Evolutionary conservation across 2,888 invertebrate genomes (phyloP), one percentile per base, ranked within the genome.

Genomic region (Phaonia tiefii): DNA sequence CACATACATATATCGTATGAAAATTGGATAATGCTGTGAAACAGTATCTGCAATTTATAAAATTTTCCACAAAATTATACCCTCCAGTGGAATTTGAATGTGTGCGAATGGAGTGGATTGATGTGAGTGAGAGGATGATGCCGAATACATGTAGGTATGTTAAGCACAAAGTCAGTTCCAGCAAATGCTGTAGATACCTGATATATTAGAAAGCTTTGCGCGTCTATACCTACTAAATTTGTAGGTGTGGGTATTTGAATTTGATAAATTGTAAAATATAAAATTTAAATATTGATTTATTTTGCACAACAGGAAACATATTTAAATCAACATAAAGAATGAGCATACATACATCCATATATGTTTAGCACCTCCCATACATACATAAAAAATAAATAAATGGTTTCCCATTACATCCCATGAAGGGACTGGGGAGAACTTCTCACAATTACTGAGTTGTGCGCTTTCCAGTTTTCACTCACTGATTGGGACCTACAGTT

Each of bases 251-350:
- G 8, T 31, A 31, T 31, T 54, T 54, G 31, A 31, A 31, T 31
- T 54, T 54, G 54, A 54, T 54, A 54, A 54, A 54, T 31, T 54
- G 25, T 54, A 60, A 10, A 39, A 63, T 63, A 63, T 63, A 44
- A 63, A 44, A 63, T 63, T 63, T 44, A 22, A 63, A 63, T 63
- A 63, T 63, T 63, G 63, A 63, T 63, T 63, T 63, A 44, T 63
- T 63, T 63, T 63, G 5, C 5, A 10, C 22, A 31, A 22, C 10
- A 20, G 49, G 54, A 54, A 54, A 54, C 25, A 25, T 54, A 54
- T 25, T 25, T 22, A 54, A 22, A 13, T 54, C 13, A 54, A 25
- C 25, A 54, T 25, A 22, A 54, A 54, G 25, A 8, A n/a, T 2
- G 13, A 2, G 44, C 44, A 44, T 8, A 44, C n/a, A n/a, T 44